Evolutionary conservation across 2,113 vertebrate genomes (phyloP), one percentile per base, ranked within the genome.

Genomic region (Nibea albiflora): DNA sequence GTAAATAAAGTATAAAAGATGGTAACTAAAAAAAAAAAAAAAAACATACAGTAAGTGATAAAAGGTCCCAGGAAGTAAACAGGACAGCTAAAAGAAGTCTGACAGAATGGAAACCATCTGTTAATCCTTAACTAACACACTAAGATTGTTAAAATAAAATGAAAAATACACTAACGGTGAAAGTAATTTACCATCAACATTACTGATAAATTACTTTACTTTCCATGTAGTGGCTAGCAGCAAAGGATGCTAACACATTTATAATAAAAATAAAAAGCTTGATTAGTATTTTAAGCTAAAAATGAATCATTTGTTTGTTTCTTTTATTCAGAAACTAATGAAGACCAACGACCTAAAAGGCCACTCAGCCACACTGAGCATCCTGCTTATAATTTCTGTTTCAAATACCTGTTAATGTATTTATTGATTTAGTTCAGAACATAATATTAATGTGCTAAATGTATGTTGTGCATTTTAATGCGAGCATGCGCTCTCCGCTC

Each of bases 1-100:
- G 16, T 65, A 16, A 49, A 49, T 49, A 49, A 52, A 20, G 16
- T 61, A 24, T 22, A 77, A 67, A 72, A 73, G n/a, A 57, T 28
- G 14, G 17, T 39, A 1, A 58, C 3, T n/a, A 39, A 53, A 70
- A 26, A 26, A 26, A 26, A 26, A 26, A 26, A 26, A 26, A 26
- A 26, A 57, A 68, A 4, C 35, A n/a, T 10, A n/a, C 6, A 35
- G 26, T 46, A 17, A 28, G 6, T 22, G 12, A 63, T 54, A 28
- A 42, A 64, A 44, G 28, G 20, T 61, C 44, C 35, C 9, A 26
- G 24, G 5, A 64, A 31, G 14, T 28, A 49, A 80, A 63, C 28
- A 44, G 28, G 19, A 42, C 12, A 60, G 2, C 42, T 54, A 44
- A 42, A 22, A 65, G 16, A 44, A 4, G 24, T 69, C 56, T 53